Percentiles rank a stretch among this genome's conserved stretches.
These are phyloP conservation scores for Seriola aureovittata DNA, from an alignment of 2,113 vertebrate genomes.

Conservation along the genomic window DNA sequence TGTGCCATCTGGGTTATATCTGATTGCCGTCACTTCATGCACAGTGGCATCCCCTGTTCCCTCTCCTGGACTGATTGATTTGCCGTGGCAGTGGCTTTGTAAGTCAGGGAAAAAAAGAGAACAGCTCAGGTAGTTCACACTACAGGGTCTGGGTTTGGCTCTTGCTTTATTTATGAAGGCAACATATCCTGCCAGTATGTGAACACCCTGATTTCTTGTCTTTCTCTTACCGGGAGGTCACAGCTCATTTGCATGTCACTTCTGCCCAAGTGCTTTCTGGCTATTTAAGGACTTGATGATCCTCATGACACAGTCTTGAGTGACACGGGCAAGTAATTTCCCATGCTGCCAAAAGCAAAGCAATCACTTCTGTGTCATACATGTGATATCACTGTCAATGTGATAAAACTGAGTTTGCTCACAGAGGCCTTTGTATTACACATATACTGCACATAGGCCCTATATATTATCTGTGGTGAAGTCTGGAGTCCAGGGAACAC, in stretches of 20 bases:
- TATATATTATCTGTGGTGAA: neutral
- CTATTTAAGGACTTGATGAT: neutral
- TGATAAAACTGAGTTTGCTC: neutral
- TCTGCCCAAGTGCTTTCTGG: neutral
- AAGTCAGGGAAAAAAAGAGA: neutral
- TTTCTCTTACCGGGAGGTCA: constrained; percentile 4
- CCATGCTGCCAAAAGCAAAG: constrained; percentile 15
- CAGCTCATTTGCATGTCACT: constrained; percentile 17
- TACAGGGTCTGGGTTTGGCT: constrained; percentile 35
- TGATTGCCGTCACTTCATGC: constrained; percentile 66
- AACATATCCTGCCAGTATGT: constrained; percentile 30
- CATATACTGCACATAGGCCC: neutral
- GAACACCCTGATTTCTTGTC: constrained; percentile 23
- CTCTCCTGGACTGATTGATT: constrained; percentile 64
- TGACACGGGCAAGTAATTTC: constrained; percentile 22
- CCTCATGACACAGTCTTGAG: neutral
- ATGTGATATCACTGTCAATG: neutral
- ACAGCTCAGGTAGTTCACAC: constrained; percentile 45
- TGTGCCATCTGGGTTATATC: constrained; percentile 54
- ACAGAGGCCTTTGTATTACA: constrained; percentile 18
- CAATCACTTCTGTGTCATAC: constrained; percentile 20
- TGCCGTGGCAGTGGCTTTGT: constrained; percentile 49
- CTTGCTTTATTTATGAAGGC: constrained; percentile 55
- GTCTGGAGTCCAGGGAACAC: constrained; percentile 1
- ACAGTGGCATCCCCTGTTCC: constrained; percentile 53